Evolutionary conservation across 2,797 vertebrate genomes (phyloP), one percentile per base, ranked within the genome.

Genomic region (Delichon dasypus): DNA sequence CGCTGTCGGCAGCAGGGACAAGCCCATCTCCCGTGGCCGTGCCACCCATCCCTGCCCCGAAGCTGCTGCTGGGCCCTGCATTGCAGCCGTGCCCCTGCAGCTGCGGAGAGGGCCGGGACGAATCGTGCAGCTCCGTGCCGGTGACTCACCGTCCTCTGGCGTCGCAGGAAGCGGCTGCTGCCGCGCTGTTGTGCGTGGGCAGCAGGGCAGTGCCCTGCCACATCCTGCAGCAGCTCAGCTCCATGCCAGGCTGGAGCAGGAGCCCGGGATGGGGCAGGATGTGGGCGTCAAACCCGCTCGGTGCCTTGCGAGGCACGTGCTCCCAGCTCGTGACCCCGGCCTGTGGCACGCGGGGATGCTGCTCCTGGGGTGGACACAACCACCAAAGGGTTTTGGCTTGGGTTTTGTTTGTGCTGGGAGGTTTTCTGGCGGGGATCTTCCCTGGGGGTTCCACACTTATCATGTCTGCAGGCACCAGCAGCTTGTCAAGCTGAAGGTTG

Each of bases 71-170:
- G 57, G 15, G 42, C 5, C 30, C 8, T 7, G 47, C 2, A 0
- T 5, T 10, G 42, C 77, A 32, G 11, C 58, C 0, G 0, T 5
- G 68, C 45, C 22, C 42, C 82, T 57, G 57, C n/a, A 23, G 70
- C 61, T 48, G 51, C 32, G 54, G 34, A 7, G 57, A n/a, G 82
- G 1, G 8, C 34, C 42, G 12, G 80, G 60, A n/a, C 0, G 38
- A 70, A 85, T 29, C 1, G 25, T 25, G 84, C 54, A n/a, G 74
- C 85, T 77, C 68, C 3, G 2, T 36, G 71, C 51, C 0, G 3
- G 68, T 96, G 94, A 88, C 87, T 97, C 91, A 75, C 67, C 21
- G 20, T 29, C 71, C 75, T 47, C 70, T 91, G 87, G 29, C 27
- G 27, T 30, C 0, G 6, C 77, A 75, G 84, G 91, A 83, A 87